phyloP scores from a whole-genome alignment of 2,797 vertebrate genomes.

The Bradypodion ventrale region DNA sequence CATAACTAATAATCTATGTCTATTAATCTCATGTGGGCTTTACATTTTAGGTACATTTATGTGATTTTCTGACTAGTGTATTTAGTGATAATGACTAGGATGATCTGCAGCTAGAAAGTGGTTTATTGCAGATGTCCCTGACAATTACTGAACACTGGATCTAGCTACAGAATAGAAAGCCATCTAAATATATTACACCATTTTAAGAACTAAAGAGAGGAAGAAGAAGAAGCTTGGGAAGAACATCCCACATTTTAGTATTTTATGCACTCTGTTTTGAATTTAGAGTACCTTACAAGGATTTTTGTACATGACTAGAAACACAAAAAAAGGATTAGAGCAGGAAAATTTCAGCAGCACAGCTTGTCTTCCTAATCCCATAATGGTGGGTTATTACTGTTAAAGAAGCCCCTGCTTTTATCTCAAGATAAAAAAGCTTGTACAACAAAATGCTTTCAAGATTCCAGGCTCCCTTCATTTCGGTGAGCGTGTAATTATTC shows the following conservation, averaged over 20 bases:
- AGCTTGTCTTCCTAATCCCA: constrained; percentile 26
- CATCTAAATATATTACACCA: constrained; percentile 22
- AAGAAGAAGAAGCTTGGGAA: constrained; percentile 2
- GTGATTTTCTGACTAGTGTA: too few relatives aligned
- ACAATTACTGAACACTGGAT: not conserved
- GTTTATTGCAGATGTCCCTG: not conserved
- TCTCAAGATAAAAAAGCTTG: constrained; percentile 15
- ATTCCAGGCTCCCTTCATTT: constrained; percentile 34
- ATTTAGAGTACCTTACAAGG: not conserved
- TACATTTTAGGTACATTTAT: too few relatives aligned
- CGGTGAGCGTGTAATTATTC: constrained; percentile 39
- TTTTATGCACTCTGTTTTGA: constrained; percentile 16
- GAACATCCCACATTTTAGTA: constrained; percentile 7
- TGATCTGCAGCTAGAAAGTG: not conserved
- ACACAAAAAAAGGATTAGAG: not conserved
- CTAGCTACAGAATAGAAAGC: not conserved
- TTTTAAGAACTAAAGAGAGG: not conserved
- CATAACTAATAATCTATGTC: too few relatives aligned
- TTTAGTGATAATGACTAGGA: too few relatives aligned
- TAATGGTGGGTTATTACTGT: not conserved
- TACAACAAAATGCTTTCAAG: constrained; percentile 33
- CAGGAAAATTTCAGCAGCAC: not conserved
- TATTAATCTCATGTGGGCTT: too few relatives aligned
- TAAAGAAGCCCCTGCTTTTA: constrained; percentile 26
- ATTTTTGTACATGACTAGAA: not conserved